Percentiles rank a stretch among this genome's conserved stretches.
Conservation (phyloP, 2,888 invertebrate species). For the Dexiosoma caninum region DNA sequence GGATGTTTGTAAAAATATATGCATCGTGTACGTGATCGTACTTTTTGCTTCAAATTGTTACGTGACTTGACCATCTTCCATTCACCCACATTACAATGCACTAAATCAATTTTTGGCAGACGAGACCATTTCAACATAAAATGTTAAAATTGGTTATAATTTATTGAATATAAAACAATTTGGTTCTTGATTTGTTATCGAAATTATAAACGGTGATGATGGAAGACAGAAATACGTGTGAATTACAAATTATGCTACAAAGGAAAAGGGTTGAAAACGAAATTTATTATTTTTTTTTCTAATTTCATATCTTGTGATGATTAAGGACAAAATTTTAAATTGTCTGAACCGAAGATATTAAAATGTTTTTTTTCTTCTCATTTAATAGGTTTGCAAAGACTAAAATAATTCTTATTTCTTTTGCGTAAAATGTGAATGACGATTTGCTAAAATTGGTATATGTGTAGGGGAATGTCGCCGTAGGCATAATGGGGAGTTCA, state of each 20-base stretch:
- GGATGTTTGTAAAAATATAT: slow-evolving; percentile 1
- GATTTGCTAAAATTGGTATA: no score
- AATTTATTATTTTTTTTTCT: neutral
- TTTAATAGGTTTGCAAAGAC: no score
- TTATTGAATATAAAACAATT: slow-evolving; percentile 58
- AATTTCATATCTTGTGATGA: no score
- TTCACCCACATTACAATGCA: slow-evolving; percentile 5
- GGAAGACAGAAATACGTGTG: slow-evolving; percentile 43
- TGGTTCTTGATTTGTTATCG: slow-evolving; percentile 57
- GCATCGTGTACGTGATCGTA: slow-evolving; percentile 38
- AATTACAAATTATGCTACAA: slow-evolving; percentile 2
- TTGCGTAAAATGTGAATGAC: no score
- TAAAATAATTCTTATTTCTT: no score
- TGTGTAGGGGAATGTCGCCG: no score
- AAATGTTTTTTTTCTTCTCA: no score
- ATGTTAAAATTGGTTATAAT: slow-evolving; percentile 39
- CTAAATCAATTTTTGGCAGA: slow-evolving; percentile 2
- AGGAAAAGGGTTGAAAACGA: neutral
- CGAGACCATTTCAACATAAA: neutral
- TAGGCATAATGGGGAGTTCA: no score
- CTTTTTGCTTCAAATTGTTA: slow-evolving; percentile 14
- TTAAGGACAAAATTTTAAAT: no score
- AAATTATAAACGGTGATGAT: slow-evolving; percentile 22
- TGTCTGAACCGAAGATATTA: no score
- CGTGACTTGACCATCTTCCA: slow-evolving; percentile 56